Evolutionary conservation across 2,888 invertebrate species (phyloP), one percentile per base, ranked within the genome.

Genomic region (Drosophila borborema): DNA sequence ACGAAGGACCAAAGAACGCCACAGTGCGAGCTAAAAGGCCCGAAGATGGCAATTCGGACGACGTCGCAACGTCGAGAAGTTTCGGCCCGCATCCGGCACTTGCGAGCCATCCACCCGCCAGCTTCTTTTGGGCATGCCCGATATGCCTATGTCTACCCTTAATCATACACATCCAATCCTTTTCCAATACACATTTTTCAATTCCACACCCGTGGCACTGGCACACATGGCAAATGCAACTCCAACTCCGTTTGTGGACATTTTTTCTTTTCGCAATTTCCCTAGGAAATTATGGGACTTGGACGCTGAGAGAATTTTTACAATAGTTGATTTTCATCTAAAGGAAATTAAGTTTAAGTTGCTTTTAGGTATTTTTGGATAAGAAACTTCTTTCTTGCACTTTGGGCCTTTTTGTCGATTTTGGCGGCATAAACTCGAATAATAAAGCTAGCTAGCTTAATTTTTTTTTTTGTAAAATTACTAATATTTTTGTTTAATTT

Each of bases 171-270:
- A 53, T 38, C 58, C 53, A 46, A 49, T 49, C 60, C 48, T 60
- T 49, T 63, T 28, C 40, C 64, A 53, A 43, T 72, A 62, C 34
- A 28, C 49, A 49, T 49, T 49, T 49, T n/a, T 45, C 66, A 60
- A 59, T 65, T 53, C 45, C 64, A 60, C 55, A 48, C 60, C 61
- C 49, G n/a, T 61, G 64, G 23, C 38, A 38, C 48, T 48, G 16
- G 18, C 40, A 71, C 74, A 74, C 40, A 70, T 74, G 62, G 43
- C 78, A 78, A 68, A 68, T 74, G 74, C 79, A 64, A 64, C 45
- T 36, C 45, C 45, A 41, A 18, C 61, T 51, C 43, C 20, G 43
- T 31, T 51, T 69, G 54, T 48, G 45, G n/a, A 9, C 20, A 51
- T 31, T 43, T 41, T 20, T 45, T 40, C 28, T 40, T 40, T 34